Evolutionary conservation across 2,113 vertebrate genomes (phyloP).

Genomic region (Platycercus adscitus): DNA sequence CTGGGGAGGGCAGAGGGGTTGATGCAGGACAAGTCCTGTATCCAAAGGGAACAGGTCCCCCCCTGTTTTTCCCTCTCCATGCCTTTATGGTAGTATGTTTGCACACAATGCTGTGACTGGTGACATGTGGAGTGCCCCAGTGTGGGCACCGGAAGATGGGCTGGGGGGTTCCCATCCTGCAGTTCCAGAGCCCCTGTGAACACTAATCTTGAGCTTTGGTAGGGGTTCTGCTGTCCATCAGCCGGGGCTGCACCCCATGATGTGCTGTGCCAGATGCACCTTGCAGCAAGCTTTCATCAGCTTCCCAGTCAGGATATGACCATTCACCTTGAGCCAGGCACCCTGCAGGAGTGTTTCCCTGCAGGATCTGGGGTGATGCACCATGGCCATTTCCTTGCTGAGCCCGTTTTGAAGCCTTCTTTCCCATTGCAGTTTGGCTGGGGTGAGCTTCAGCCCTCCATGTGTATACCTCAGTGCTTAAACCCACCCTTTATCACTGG

Average conservation of each 20-base stretch:
- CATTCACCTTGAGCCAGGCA: not conserved
- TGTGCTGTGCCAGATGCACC: not conserved
- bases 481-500: not conserved
- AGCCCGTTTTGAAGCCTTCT: not conserved
- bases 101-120: not conserved
- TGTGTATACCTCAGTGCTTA: not conserved
- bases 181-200: not conserved
- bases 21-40: not conserved
- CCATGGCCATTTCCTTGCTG: not conserved
- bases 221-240: accelerated
- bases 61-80: not conserved
- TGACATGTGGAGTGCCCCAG: too few relatives aligned
- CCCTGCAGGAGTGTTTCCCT: not conserved
- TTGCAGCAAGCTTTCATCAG: not conserved
- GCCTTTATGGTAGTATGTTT: not conserved
- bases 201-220: not conserved
- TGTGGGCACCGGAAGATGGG: not conserved
- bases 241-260: not conserved
- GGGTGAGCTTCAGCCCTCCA: not conserved
- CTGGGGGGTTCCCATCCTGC: too few relatives aligned
- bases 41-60: not conserved
- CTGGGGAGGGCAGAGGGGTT: not conserved
- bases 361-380: not conserved
- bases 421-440: not conserved
- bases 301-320: not conserved